A percentile compares a stretch with the other conserved stretches of the same genome.
These are phyloP conservation scores for Mirounga angustirostris DNA, from an alignment of 2,113 vertebrate genomes.

Conservation along the genomic window DNA sequence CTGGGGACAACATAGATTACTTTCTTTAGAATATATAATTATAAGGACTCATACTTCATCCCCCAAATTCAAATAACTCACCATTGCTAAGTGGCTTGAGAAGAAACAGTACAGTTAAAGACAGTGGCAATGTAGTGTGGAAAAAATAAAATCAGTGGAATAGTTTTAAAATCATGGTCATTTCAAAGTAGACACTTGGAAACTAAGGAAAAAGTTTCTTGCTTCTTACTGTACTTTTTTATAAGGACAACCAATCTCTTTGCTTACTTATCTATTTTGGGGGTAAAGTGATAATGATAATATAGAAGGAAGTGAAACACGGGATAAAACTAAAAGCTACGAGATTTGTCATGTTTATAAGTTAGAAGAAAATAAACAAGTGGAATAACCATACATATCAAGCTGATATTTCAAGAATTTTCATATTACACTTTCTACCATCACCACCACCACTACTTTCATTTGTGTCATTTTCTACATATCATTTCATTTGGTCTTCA, in stretches of 20 bases:
- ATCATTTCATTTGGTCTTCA: slow-evolving; percentile 19
- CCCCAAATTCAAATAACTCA: slow-evolving; percentile 5
- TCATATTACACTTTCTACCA: background rate
- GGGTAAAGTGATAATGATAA: background rate
- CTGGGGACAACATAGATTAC: background rate
- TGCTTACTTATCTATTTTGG: background rate
- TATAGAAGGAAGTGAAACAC: slow-evolving; percentile 27
- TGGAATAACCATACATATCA: background rate
- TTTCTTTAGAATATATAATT: slow-evolving; percentile 30
- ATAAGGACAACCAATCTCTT: background rate
- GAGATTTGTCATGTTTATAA: background rate
- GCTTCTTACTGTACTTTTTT: slow-evolving; percentile 1
- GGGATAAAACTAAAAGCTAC: slow-evolving; percentile 26
- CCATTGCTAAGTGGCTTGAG: background rate
- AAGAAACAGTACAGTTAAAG: slow-evolving; percentile 37
- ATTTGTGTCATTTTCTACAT: slow-evolving; percentile 34
- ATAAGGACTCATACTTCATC: slow-evolving; percentile 41
- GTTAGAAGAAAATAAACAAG: slow-evolving; percentile 16
- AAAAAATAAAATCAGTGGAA: slow-evolving; percentile 4
- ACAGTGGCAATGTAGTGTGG: background rate
- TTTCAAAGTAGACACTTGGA: slow-evolving; percentile 10
- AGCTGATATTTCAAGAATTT: slow-evolving; percentile 33
- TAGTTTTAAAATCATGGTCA: background rate
- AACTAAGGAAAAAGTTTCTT: slow-evolving; percentile 3
- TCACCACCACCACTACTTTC: background rate